Conservation (phyloP, 1,140 invertebrate genomes). For the Drosophila ironensis region DNA sequence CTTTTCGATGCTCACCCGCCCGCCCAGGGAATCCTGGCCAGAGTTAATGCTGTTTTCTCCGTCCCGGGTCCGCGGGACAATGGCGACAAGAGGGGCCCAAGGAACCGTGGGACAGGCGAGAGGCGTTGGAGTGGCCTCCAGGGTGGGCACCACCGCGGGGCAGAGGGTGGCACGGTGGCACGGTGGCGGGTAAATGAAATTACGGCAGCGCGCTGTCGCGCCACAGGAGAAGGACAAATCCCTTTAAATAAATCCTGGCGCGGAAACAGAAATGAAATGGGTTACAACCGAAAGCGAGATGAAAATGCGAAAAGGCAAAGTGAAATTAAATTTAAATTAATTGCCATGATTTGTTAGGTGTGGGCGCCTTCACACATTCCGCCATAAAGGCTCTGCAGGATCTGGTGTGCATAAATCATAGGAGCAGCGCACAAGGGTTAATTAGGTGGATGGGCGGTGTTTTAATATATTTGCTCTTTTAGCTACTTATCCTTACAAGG, state of each 20-base stretch:
- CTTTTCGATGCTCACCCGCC: slow-evolving; percentile 2
- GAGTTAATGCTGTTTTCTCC: slow-evolving; percentile 53
- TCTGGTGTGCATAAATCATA: slow-evolving; percentile 10
- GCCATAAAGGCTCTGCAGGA: not conserved
- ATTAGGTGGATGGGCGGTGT: not conserved
- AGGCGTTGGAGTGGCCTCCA: not conserved
- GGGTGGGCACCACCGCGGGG: not conserved
- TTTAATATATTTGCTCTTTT: not conserved
- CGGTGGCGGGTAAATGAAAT: slow-evolving; percentile 49
- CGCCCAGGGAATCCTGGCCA: slow-evolving; percentile 17
- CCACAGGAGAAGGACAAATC: slow-evolving; percentile 43
- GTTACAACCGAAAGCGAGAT: slow-evolving; percentile 17
- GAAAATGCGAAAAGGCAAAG: not conserved
- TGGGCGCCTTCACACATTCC: slow-evolving; percentile 2
- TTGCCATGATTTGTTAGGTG: slow-evolving; percentile 49
- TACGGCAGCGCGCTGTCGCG: slow-evolving; percentile 30
- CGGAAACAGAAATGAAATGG: slow-evolving; percentile 23
- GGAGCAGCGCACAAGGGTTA: slow-evolving; percentile 12
- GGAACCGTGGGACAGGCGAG: too few relatives aligned
- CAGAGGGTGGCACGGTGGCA: not conserved
- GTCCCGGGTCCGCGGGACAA: slow-evolving; percentile 3
- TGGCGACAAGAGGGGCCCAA: not conserved
- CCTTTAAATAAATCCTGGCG: slow-evolving; percentile 56
- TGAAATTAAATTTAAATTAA: slow-evolving; percentile 51
- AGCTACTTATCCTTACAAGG: not conserved